phyloP scores from a whole-genome alignment of 2,113 vertebrate species.

The Zosterops pallidus region DNA sequence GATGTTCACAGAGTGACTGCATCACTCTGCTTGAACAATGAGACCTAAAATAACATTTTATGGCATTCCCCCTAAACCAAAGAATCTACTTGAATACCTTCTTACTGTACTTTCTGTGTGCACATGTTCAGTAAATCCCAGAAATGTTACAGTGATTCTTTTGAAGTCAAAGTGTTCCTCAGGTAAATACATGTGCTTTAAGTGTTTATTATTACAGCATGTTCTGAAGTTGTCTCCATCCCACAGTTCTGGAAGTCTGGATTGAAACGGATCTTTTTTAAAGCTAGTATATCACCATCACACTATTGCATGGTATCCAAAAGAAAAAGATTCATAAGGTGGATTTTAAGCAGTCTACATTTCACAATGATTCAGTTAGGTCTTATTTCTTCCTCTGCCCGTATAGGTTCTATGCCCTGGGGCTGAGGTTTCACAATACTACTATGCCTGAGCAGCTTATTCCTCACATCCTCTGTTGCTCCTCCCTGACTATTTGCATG shows the following conservation, averaged over 20 bases:
- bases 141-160: neutral
- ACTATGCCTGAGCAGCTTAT: neutral
- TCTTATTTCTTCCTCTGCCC: neutral
- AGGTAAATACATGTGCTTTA: neutral
- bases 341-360: neutral
- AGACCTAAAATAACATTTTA: neutral
- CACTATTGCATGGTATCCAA: neutral
- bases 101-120: neutral
- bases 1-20: neutral
- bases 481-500: neutral
- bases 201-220: neutral
- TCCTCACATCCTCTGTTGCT: neutral
- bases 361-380: neutral
- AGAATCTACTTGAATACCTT: neutral
- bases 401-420: neutral
- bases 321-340: neutral
- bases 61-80: neutral
- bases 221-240: neutral
- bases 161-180: constrained; percentile 4
- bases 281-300: neutral
- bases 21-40: neutral
- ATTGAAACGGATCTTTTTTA: neutral
- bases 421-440: neutral
- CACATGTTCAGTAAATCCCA: neutral
- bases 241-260: neutral